Evolutionary conservation across 1,140 invertebrate species (phyloP).

Genomic region (Teleogryllus occipitalis): DNA sequence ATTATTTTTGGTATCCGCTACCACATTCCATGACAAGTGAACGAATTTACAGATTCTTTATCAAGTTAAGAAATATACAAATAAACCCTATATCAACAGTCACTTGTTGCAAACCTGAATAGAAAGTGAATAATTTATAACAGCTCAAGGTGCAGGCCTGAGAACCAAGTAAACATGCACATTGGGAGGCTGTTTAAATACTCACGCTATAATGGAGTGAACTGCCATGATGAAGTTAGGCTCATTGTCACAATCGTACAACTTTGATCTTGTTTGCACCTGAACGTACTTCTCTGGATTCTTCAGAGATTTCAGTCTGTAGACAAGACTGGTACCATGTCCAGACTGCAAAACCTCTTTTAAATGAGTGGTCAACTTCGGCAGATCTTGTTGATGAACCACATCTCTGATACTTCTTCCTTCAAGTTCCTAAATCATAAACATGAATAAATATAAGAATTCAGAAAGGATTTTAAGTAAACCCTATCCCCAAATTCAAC

Average conservation of each 20-base stretch:
- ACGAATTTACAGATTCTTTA: too few relatives aligned
- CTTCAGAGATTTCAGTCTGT: constrained; percentile 58
- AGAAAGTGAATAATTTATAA: too few relatives aligned
- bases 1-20: too few relatives aligned
- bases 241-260: constrained; percentile 64
- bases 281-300: constrained; percentile 67
- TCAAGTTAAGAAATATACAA: too few relatives aligned
- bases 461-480: neutral
- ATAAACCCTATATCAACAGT: too few relatives aligned
- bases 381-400: constrained; percentile 62
- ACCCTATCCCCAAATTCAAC: neutral
- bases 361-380: constrained; percentile 61
- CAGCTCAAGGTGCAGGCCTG: too few relatives aligned
- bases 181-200: constrained; percentile 18
- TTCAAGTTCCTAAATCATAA: constrained; percentile 46
- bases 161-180: too few relatives aligned
- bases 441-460: neutral
- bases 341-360: constrained; percentile 61
- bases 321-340: constrained; percentile 61
- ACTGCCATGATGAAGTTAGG: constrained; percentile 86
- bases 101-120: too few relatives aligned
- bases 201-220: constrained; percentile 70
- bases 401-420: constrained; percentile 65
- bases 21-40: too few relatives aligned
- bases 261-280: constrained; percentile 80